Conservation (phyloP, 2,888 invertebrate genomes). For the Peribatodes rhomboidaria region DNA sequence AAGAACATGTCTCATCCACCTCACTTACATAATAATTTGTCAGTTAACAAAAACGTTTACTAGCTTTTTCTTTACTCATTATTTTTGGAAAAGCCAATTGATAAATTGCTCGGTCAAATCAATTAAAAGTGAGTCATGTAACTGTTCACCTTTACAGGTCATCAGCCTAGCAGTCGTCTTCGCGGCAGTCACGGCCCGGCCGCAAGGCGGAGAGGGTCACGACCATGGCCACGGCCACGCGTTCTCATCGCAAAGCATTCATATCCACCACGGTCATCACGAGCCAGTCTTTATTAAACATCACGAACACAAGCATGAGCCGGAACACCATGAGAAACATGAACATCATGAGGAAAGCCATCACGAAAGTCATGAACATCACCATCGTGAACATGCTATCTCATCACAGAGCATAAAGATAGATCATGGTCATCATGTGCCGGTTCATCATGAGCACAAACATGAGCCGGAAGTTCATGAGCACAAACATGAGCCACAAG, state of each 20-base stretch:
- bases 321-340: conserved; percentile 35
- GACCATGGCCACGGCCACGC: conserved; percentile 56
- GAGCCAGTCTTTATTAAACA: conserved; percentile 35
- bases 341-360: conserved; percentile 29
- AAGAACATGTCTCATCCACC: background rate
- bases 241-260: conserved; percentile 61
- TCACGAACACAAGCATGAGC: conserved; percentile 42
- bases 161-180: conserved; percentile 45
- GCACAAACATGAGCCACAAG: conserved; percentile 39
- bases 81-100: background rate
- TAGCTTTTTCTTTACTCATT: background rate
- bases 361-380: conserved; percentile 33
- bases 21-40: background rate
- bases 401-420: conserved; percentile 33
- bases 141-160: conserved; percentile 44
- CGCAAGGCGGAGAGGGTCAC: conserved; percentile 39
- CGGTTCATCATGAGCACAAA: conserved; percentile 25
- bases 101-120: background rate
- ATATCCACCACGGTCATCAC: conserved; percentile 53
- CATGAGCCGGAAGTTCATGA: conserved; percentile 20
- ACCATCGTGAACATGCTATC: conserved; percentile 26
- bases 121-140: conserved; percentile 10
- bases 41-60: no score
- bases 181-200: conserved; percentile 42
- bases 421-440: conserved; percentile 28